phyloP scores from a whole-genome alignment of 2,888 invertebrate species.

The Salticus scenicus region DNA sequence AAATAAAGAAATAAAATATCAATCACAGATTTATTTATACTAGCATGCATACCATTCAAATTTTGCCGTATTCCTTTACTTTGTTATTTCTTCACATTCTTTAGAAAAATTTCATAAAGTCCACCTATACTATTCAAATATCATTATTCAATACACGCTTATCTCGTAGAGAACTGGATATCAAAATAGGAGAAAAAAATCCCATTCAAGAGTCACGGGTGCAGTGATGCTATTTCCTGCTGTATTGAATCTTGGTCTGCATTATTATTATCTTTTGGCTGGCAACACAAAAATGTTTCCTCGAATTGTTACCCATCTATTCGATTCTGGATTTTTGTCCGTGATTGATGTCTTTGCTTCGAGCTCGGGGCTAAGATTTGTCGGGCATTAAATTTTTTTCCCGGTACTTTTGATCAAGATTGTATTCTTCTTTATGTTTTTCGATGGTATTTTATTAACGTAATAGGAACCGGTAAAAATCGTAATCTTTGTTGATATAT shows the following conservation, averaged over 20 bases:
- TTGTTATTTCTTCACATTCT: too few species aligned
- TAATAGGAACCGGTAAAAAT: background rate
- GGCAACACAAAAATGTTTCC: background rate
- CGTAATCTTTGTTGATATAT: constrained; percentile 6
- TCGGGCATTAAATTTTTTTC: constrained; percentile 42
- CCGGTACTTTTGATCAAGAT: constrained; percentile 15
- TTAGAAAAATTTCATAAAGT: too few species aligned
- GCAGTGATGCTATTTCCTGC: constrained; percentile 27
- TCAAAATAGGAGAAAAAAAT: background rate
- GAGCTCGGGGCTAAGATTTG: constrained; percentile 17
- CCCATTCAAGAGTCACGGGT: constrained; percentile 34
- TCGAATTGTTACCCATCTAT: constrained; percentile 46
- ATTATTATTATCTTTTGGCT: constrained; percentile 5
- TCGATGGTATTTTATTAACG: background rate
- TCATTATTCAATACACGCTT: too few species aligned
- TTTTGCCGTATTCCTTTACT: too few species aligned
- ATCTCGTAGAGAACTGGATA: too few species aligned
- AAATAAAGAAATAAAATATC: too few species aligned
- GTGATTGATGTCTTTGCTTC: constrained; percentile 41
- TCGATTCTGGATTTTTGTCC: constrained; percentile 17
- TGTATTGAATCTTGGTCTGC: constrained; percentile 38
- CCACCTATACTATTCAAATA: too few species aligned
- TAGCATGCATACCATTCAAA: too few species aligned
- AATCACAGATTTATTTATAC: too few species aligned
- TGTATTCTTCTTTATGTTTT: background rate